These are phyloP conservation scores for Xiphophorus maculatus DNA, from an alignment of 2,113 vertebrate species.

Conservation along the genomic window DNA sequence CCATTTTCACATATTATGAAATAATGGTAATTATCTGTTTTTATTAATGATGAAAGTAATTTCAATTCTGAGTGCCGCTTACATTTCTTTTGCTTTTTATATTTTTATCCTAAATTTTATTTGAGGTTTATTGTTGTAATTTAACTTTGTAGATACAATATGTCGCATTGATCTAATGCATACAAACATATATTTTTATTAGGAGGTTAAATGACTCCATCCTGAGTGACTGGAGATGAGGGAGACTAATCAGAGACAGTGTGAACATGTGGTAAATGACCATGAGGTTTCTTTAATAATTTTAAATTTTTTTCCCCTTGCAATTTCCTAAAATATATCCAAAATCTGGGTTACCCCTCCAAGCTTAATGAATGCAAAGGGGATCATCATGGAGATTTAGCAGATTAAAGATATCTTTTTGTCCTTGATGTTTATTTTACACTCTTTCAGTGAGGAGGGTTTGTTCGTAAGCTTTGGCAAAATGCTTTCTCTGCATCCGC, in stretches of 20 bases:
- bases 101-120: neutral
- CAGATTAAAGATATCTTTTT: conserved; percentile 47
- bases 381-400: conserved; percentile 36
- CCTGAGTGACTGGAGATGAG: neutral
- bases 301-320: neutral
- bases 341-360: conserved; percentile 45
- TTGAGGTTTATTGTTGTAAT: neutral
- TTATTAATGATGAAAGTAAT: neutral
- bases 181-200: conserved; percentile 5
- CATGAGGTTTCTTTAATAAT: conserved; percentile 20
- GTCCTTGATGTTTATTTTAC: conserved; percentile 54
- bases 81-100: too few relatives aligned
- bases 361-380: conserved; percentile 39
- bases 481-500: conserved; percentile 25
- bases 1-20: neutral
- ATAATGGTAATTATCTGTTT: neutral
- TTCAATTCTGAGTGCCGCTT: too few relatives aligned
- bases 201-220: conserved; percentile 12
- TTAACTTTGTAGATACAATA: neutral
- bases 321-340: conserved; percentile 1
- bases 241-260: neutral
- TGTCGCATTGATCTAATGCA: neutral
- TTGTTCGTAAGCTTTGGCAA: conserved; percentile 31
- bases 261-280: conserved; percentile 37
- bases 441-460: conserved; percentile 14